Percentiles rank a stretch among this genome's conserved stretches.
These are phyloP conservation scores for Podarcis muralis DNA, from an alignment of 2,113 vertebrate genomes.

Conservation along the genomic window DNA sequence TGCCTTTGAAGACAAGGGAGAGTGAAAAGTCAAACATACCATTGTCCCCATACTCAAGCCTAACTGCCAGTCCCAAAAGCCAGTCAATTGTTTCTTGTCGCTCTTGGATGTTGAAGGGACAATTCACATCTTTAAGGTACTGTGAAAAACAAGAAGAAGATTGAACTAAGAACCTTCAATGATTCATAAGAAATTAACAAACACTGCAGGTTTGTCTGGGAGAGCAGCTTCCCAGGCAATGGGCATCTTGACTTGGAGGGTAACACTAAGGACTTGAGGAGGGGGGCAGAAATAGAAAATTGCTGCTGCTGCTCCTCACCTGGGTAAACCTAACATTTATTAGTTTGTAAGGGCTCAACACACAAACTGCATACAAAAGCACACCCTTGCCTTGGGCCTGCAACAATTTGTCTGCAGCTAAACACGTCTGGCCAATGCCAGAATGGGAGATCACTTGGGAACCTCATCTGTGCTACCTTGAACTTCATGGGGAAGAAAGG, in stretches of 20 bases:
- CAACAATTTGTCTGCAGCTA: neutral
- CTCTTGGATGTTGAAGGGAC: conserved; percentile 89
- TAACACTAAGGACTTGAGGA: neutral
- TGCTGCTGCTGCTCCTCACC: neutral
- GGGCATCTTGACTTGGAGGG: neutral
- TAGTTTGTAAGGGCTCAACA: neutral
- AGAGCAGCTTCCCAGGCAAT: neutral
- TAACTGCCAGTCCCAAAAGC: conserved; percentile 94
- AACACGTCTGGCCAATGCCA: neutral
- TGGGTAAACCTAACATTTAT: neutral
- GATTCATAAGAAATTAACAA: neutral
- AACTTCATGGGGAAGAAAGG: neutral
- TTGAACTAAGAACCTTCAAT: neutral
- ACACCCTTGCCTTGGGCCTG: neutral
- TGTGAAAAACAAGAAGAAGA: conserved; percentile 49
- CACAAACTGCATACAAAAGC: neutral
- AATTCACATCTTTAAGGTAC: conserved; percentile 93
- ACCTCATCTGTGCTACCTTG: neutral
- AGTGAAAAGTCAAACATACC: conserved; percentile 72
- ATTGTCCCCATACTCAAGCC: conserved; percentile 96
- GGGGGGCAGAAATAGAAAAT: neutral
- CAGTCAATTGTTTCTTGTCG: conserved; percentile 91
- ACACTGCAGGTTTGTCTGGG: neutral
- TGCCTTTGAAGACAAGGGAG: rapidly evolving
- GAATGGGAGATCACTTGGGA: neutral